phyloP scores from a whole-genome alignment of 2,113 vertebrate genomes.

The Rynchops niger region DNA sequence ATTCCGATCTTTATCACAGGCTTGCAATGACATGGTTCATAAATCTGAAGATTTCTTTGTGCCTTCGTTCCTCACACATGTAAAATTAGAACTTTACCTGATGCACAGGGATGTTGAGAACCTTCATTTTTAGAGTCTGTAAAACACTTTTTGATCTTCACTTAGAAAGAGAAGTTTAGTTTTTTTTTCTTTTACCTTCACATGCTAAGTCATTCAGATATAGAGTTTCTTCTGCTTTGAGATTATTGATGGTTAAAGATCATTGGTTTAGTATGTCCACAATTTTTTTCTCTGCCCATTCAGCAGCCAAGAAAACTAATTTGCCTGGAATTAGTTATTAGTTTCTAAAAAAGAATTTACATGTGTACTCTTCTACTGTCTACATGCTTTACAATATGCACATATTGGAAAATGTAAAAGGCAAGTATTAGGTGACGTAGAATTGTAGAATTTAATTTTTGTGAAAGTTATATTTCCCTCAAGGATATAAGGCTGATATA shows the following conservation, averaged over 20 bases:
- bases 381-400: neutral
- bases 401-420: neutral
- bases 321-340: neutral
- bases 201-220: conserved; percentile 49
- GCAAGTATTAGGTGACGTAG: neutral
- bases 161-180: neutral
- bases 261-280: neutral
- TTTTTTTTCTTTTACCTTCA: conserved; percentile 39
- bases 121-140: neutral
- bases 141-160: neutral
- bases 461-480: neutral
- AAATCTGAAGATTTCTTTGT: neutral
- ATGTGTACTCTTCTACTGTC: neutral
- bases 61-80: neutral
- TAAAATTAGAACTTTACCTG: neutral
- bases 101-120: neutral
- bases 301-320: neutral
- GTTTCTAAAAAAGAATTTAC: neutral
- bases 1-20: neutral
- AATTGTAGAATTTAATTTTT: neutral
- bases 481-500: neutral
- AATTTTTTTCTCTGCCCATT: neutral
- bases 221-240: neutral
- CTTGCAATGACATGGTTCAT: neutral
- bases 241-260: neutral